Evolutionary conservation across 2,113 vertebrate genomes (phyloP), one percentile per base, ranked within the genome.

Genomic region (Amblyopsis rosae): DNA sequence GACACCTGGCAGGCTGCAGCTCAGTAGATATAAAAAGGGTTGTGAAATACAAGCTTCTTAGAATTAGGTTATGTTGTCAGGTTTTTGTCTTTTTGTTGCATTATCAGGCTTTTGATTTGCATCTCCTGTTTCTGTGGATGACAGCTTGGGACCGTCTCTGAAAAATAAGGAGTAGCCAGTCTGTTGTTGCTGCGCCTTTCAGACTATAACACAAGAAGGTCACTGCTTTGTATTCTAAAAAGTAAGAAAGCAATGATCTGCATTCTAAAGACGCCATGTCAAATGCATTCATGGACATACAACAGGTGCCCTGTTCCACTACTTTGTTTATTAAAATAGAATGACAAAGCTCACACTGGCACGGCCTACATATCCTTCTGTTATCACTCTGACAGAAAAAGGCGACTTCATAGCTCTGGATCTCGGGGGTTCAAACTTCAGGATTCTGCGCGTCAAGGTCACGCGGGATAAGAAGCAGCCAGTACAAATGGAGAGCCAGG

Each of bases 331-430:
- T 35, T 59, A 13, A 15, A 12, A 16, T 6, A 17, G 1, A 16
- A 15, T 9, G 6, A 3, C 3, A 8, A 33, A 13, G 4, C 11
- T 59, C 12, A 12, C 12, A 56, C 1, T 33, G 0, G 64, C 1
- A 0, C 32, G 56, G 19, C 56, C 56, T 17, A 26, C 11, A 32
- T n/a, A n/a, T 48, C 4, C 48, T 4, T 46, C 1, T 9, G 0
- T 68, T 75, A 10, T 71, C 13, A 0, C 11, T 26, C 26, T 60
- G 19, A 33, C 92, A 99, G 98, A 99, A 83, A 99, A 98, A 88
- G 98, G 98, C 50, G 98, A 99, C 90, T 98, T 99, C 88, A 96
- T 99, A 7, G 98, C 98, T 3, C 84, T 99, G 92, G 98, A 99
- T 82, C 94, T 99, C 1, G 97, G 97, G 0, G 97, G 97, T 0